Evolutionary conservation across 2,113 vertebrate species (phyloP).

Genomic region (Crotophaga sulcirostris): DNA sequence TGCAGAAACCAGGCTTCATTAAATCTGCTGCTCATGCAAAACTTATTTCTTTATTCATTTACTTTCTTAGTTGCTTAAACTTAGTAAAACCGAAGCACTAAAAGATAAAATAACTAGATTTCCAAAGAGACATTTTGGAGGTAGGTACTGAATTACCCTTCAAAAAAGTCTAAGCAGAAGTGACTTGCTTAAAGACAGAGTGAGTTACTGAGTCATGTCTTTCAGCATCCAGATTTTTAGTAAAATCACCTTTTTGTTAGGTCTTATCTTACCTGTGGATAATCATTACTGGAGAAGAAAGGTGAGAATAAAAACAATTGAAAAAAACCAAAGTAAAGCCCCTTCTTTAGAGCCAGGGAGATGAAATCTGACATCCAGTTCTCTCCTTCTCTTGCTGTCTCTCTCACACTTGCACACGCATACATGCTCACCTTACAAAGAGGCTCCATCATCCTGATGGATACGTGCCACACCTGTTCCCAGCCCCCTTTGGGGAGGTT

Average conservation of each 20-base stretch:
- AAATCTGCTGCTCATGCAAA: not conserved
- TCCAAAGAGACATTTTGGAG: not conserved
- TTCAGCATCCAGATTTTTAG: not conserved
- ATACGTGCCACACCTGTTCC: conserved; percentile 41
- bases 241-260: not conserved
- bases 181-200: not conserved
- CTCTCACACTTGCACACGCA: not conserved
- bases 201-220: not conserved
- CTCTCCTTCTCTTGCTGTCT: not conserved
- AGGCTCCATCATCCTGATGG: not conserved
- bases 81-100: not conserved
- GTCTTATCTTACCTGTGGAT: conserved; percentile 35
- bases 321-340: not conserved
- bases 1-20: not conserved
- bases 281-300: not conserved
- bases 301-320: not conserved
- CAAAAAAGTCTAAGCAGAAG: not conserved
- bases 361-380: not conserved
- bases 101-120: not conserved
- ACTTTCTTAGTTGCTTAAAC: not conserved
- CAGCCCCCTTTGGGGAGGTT: conserved; percentile 31
- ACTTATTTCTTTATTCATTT: not conserved
- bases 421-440: not conserved
- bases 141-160: not conserved
- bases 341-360: not conserved